Base-by-base conservation (phyloP, 2,113 vertebrate species). In the Typhlomys cinereus region DNA sequence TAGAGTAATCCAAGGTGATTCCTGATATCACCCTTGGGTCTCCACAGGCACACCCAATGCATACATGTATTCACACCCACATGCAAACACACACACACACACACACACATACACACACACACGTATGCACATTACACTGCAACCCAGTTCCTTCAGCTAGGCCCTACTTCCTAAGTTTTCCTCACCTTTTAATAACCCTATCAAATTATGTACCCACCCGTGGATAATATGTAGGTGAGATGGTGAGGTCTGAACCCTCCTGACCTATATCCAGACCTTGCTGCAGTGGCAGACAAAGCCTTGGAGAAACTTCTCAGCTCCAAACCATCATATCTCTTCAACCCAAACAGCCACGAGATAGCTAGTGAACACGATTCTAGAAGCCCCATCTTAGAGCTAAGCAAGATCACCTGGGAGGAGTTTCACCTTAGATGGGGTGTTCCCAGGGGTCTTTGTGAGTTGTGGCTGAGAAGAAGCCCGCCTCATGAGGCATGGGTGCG, bases 401-500 rank as follows among this genome's bases (percentile, higher is more conserved):
- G 52, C 36, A 52, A n/a, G 41, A 36, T 5, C 6, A 3, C 0
- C n/a, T n/a, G 73, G 52, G 25, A 10, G 3, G 12, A 71, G 15
- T 52, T 52, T 39, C 23, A n/a, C 11, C 64, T 67, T 41, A 8
- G 2, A 9, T 21, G 25, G 10, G 59, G 39, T 17, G 36, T 36
- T 20, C 27, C 4, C 9, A 6, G 25, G 0, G 1, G 41, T 36
- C 36, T 70, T 18, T 59, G 21, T 41, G 50, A 70, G 34, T 6
- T n/a, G 7, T 0, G 34, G 31, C 39, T 31, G 57, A 39, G 34
- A 20, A 66, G 41, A 21, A 36, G 34, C 48, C 17, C 25, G 36
- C 15, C 18, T 15, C 2, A 1, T 10, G 25, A 73, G 34, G 15
- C 23, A 7, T 1, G 39, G 18, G 13, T 5, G 2, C 3, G 11